phyloP scores from a whole-genome alignment of 30 jellyfish, hydroid and myxozoan genomes.

The Hydractinia echinata region DNA sequence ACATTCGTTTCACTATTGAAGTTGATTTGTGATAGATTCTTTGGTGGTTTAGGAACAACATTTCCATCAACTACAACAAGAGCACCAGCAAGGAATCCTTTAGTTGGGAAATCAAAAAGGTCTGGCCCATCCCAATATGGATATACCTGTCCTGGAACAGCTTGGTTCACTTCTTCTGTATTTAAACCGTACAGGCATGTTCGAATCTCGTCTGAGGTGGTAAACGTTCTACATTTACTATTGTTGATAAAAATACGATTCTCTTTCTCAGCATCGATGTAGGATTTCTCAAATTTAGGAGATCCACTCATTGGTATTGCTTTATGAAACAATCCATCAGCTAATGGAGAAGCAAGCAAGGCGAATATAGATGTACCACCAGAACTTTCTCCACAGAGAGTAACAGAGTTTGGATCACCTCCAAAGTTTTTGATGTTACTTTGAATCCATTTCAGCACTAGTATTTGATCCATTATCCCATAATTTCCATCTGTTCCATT shows the following conservation, averaged over 20 bases:
- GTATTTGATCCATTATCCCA: conserved; percentile 78
- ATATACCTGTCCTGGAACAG: conserved; percentile 29
- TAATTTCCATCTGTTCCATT: conserved; percentile 51
- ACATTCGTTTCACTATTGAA: not conserved
- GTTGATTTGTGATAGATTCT: not conserved
- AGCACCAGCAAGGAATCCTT: conserved; percentile 30
- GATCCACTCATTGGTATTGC: conserved; percentile 73
- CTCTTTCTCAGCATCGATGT: conserved; percentile 49
- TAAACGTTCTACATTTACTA: conserved; percentile 37
- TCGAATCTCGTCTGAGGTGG: conserved; percentile 1
- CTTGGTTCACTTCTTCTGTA: conserved; percentile 15
- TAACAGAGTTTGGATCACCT: conserved; percentile 59
- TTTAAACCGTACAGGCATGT: conserved; percentile 29
- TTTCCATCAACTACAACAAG: conserved; percentile 28
- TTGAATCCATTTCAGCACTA: conserved; percentile 61
- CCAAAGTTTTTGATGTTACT: conserved; percentile 56
- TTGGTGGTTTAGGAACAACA: conserved; percentile 26
- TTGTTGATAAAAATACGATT: conserved; percentile 45
- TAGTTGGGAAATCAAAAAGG: conserved; percentile 35
- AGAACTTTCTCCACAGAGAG: conserved; percentile 62
- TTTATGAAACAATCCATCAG: conserved; percentile 52
- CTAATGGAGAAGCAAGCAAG: conserved; percentile 54
- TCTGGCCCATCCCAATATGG: conserved; percentile 38
- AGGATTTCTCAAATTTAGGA: conserved; percentile 35
- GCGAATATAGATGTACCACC: conserved; percentile 72